Base-by-base conservation (phyloP, 37 sponge, comb jelly and placozoan genomes). In the Halisarca cf. caerulea region DNA sequence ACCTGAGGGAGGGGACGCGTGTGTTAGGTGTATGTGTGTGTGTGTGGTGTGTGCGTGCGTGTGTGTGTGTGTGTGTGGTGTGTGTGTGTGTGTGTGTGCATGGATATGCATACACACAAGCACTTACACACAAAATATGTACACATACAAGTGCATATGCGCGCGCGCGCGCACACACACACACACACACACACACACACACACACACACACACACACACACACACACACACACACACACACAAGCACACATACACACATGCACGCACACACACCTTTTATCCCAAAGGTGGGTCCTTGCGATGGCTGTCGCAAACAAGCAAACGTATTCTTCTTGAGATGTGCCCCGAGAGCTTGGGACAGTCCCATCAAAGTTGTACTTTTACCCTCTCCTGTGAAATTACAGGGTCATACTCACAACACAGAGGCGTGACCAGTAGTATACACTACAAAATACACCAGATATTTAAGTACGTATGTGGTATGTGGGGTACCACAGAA, bases 251-350 rank as follows among this genome's bases (percentile, higher is more conserved):
- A n/a, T 57, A 36, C 59, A n/a, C 81, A 68, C 8, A 35, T 7
- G 58, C 8, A 62, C n/a, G 15, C n/a, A 62, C 64, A 30, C 64
- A 62, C 39, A 87, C 91, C 99, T 89, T 99, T 99, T 66, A 99
- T 99, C 40, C 99, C 99, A 88, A 99, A 99, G 9, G 99, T 99
- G 14, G 99, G 99, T 39, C 99, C 99, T 60, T 97, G 98, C 14
- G 95, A 95, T 3, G 99, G 99, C 72, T 99, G 99, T 35, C 99
- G 58, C 33, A 99, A 91, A 86, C 99, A 99, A 2, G 99, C 97
- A 85, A 99, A 89, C 25, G 77, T 80, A 62, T 95, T 94, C 75
- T 88, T 71, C 58, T 88, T 82, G n/a, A 94, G 79, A 57, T 91
- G 90, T 51, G 95, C 95, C 8, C 95, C 93, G 59, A 99, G 66